Evolutionary conservation across 2,888 invertebrate species (phyloP), one percentile per base, ranked within the genome.

Genomic region (Drosophila subquinaria): DNA sequence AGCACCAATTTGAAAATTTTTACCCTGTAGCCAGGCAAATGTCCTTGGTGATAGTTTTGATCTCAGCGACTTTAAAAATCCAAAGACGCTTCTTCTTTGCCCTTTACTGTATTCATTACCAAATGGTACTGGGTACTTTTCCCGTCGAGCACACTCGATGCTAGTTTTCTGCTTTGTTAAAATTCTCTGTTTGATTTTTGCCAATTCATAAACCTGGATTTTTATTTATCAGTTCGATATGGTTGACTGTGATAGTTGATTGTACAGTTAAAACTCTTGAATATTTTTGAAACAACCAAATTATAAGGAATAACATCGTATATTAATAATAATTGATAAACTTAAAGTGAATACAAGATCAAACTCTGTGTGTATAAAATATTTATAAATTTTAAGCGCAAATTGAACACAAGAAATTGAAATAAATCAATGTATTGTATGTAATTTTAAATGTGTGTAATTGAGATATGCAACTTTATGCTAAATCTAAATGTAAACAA

Each of bases 221-320:
- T 60, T 76, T 62, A 48, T 68, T 68, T 79, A 82, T 82, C 60
- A 65, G 77, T 89, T 86, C 61, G 68, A 81, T 88, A 87, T 91
- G 92, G 92, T 91, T 92, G 92, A 92, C 92, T 92, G 92, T 92
- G 92, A 92, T 92, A 92, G 92, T 90, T 91, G 91, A 91, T 89
- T 89, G 89, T 89, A 90, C 89, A 90, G 89, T 90, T 89, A 77
- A 83, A 90, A 88, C 90, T 89, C 90, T 87, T 86, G 64, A 73
- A 79, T 76, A 82, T 73, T 79, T 81, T 88, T 76, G 60, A 74
- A 79, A 47, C 23, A 67, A 77, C 62, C 62, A 65, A 68, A 86
- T 68, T 57, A 80, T 52, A 74, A 74, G 42, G 17, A 36, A 57
- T 56, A 9, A 56, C 56, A 20, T 45, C 62, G 36, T 45, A 47